A percentile compares a stretch with the other conserved stretches of the same genome.
These are phyloP conservation scores for Tromatobia lineatoria DNA, from an alignment of 2,888 invertebrate genomes.

Conservation along the genomic window DNA sequence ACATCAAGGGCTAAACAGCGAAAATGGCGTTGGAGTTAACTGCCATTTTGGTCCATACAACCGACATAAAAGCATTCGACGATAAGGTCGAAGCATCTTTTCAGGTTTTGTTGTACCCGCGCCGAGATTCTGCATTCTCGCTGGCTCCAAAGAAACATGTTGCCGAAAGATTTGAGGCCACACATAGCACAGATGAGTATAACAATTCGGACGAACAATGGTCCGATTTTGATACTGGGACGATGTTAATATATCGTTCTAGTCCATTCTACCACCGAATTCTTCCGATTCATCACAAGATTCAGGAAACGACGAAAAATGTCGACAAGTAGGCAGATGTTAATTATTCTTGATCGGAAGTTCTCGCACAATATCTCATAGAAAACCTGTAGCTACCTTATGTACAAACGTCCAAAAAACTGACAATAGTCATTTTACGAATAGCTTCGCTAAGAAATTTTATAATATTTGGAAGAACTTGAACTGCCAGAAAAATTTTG, in stretches of 20 bases:
- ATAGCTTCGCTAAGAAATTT: constrained; percentile 37
- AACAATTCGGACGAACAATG: too few species aligned
- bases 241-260: background rate
- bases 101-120: background rate
- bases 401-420: constrained; percentile 22
- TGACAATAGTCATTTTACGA: constrained; percentile 25
- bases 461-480: constrained; percentile 23
- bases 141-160: constrained; percentile 18
- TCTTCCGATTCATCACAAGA: background rate
- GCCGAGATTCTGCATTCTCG: too few species aligned
- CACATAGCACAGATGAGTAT: too few species aligned
- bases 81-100: constrained; percentile 31
- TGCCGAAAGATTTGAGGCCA: too few species aligned
- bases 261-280: constrained; percentile 36
- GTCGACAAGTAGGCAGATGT: constrained; percentile 4
- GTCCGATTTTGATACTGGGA: too few species aligned
- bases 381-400: constrained; percentile 32
- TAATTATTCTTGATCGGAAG: constrained; percentile 8
- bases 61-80: constrained; percentile 10
- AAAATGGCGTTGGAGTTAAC: constrained; percentile 26
- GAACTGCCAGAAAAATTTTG: constrained; percentile 29
- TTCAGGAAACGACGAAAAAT: constrained; percentile 1
- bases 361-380: constrained; percentile 36
- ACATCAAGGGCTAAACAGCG: background rate
- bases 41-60: constrained; percentile 36